These are phyloP conservation scores for Gallinago stenura DNA, from an alignment of 2,797 vertebrate genomes.

Conservation along the genomic window DNA sequence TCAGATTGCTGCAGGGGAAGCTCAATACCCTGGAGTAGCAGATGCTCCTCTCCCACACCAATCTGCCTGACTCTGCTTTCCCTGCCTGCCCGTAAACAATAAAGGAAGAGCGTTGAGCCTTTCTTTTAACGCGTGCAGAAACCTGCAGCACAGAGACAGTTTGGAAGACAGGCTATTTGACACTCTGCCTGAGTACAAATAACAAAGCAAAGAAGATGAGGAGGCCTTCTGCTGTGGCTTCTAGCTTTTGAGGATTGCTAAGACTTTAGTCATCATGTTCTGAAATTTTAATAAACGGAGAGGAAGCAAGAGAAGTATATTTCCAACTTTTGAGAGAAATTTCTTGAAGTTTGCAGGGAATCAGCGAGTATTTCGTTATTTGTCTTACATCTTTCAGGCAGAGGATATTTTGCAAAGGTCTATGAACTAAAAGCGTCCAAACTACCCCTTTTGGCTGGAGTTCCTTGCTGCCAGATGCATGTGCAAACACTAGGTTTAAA, in stretches of 20 bases:
- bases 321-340: neutral
- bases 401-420: neutral
- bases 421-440: neutral
- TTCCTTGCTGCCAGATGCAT: neutral
- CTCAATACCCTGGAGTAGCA: neutral
- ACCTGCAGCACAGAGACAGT: neutral
- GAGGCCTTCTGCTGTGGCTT: neutral
- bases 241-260: neutral
- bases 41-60: constrained; percentile 17
- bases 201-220: neutral
- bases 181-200: neutral
- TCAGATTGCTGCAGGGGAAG: neutral
- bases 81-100: neutral
- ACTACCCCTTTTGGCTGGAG: neutral
- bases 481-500: neutral
- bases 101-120: neutral
- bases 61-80: neutral
- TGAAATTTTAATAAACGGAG: neutral
- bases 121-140: neutral
- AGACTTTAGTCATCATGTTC: neutral
- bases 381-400: neutral
- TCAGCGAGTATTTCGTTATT: neutral
- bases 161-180: neutral
- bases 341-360: neutral
- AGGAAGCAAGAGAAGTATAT: neutral